Percentiles rank a stretch among this genome's conserved stretches.
These are phyloP conservation scores for Chiroxiphia lanceolata DNA, from an alignment of 2,797 vertebrate genomes.

Conservation along the genomic window DNA sequence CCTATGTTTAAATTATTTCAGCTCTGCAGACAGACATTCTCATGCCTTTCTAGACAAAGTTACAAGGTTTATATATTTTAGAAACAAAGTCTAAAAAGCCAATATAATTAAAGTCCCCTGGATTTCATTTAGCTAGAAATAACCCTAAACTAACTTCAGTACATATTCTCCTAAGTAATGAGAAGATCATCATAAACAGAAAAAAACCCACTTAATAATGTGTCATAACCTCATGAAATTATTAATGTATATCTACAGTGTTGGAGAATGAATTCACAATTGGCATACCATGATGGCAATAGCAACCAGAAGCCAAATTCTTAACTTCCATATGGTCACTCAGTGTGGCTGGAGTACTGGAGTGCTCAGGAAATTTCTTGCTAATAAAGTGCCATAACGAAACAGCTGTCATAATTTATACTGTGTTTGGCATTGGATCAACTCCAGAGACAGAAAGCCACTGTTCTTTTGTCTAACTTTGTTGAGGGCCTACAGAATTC, in stretches of 20 bases:
- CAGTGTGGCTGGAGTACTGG: not conserved
- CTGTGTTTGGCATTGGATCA: not conserved
- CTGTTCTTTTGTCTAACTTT: not conserved
- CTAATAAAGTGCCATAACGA: not conserved
- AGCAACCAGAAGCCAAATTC: not conserved
- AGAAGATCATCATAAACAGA: not conserved
- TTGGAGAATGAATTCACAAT: not conserved
- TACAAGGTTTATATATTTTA: not conserved
- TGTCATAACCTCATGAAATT: not conserved
- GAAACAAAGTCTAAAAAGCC: not conserved
- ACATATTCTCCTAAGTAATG: not conserved
- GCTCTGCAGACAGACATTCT: not conserved
- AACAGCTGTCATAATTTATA: not conserved
- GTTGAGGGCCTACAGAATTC: not conserved
- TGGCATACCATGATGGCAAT: not conserved
- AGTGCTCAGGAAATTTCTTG: not conserved
- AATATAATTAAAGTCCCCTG: not conserved
- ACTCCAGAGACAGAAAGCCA: not conserved
- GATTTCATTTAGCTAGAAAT: not conserved
- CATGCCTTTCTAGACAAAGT: not conserved
- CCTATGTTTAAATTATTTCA: not conserved
- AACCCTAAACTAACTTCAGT: not conserved
- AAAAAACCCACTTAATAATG: not conserved
- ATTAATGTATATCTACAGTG: not conserved
- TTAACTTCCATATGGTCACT: conserved; percentile 13